Conservation (phyloP, 2,888 invertebrate species). For the Capitulum mitella region DNA sequence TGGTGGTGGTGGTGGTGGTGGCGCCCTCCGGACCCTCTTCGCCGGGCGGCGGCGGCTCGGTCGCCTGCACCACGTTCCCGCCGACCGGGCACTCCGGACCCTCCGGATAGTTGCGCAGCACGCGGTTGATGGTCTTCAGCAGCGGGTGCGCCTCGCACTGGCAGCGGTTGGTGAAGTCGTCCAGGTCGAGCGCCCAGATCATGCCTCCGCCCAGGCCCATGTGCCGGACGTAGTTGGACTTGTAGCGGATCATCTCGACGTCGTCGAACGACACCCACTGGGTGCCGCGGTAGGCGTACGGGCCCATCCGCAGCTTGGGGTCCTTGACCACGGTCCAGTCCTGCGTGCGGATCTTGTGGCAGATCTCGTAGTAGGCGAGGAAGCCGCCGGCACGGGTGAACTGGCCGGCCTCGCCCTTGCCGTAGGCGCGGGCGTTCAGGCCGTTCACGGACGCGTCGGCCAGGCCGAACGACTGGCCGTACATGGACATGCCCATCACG, state of each 20-base stretch:
- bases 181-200: constrained; percentile 85
- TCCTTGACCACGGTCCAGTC: constrained; percentile 41
- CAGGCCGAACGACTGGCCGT: constrained; percentile 79
- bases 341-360: constrained; percentile 23
- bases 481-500: constrained; percentile 67
- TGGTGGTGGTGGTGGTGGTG: constrained; percentile 12
- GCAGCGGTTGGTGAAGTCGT: constrained; percentile 71
- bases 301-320: constrained; percentile 45
- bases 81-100: not conserved
- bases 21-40: not conserved
- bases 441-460: constrained; percentile 54
- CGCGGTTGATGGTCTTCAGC: constrained; percentile 65
- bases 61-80: not conserved
- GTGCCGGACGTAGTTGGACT: constrained; percentile 65
- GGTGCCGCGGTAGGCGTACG: constrained; percentile 74
- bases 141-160: constrained; percentile 73
- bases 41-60: constrained; percentile 8
- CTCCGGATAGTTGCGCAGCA: constrained; percentile 46
- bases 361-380: constrained; percentile 59
- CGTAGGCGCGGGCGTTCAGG: constrained; percentile 58
- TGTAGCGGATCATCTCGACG: constrained; percentile 58
- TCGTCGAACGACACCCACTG: constrained; percentile 92
- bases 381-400: constrained; percentile 64
- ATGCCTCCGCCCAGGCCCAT: constrained; percentile 76
- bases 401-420: constrained; percentile 62